Conservation (phyloP, 2,888 invertebrate species). For the Drosophila vallismaia region DNA sequence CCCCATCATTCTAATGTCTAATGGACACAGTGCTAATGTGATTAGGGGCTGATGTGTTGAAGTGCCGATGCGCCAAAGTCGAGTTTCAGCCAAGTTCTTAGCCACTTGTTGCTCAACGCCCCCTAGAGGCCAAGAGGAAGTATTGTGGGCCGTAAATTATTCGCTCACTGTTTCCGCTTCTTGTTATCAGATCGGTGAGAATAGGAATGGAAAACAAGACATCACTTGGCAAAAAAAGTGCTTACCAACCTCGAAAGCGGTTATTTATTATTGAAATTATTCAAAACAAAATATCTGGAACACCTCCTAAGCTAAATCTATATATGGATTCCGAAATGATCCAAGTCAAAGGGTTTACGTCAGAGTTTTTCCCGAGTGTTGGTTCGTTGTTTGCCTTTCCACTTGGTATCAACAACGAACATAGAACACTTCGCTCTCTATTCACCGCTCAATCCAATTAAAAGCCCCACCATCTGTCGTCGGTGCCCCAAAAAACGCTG, state of each 20-base stretch:
- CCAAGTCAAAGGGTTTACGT: constrained; percentile 11
- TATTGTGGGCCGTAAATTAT: constrained; percentile 56
- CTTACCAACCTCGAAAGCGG: no score
- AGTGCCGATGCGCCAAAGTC: constrained; percentile 19
- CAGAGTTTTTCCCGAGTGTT: constrained; percentile 17
- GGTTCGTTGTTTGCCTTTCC: constrained; percentile 29
- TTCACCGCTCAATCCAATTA: constrained; percentile 42
- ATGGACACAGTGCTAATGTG: constrained; percentile 73
- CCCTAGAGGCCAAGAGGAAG: constrained; percentile 49
- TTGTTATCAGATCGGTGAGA: constrained; percentile 28
- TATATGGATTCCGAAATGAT: not conserved
- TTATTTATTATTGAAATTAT: no score
- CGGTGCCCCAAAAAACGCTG: constrained; percentile 52
- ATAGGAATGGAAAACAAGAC: constrained; percentile 11
- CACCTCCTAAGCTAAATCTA: no score
- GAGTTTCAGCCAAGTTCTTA: constrained; percentile 31
- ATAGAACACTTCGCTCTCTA: constrained; percentile 20
- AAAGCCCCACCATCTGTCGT: constrained; percentile 40
- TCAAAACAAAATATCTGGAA: no score
- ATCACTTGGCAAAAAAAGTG: constrained; percentile 7
- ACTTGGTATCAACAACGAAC: constrained; percentile 4
- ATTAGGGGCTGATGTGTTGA: constrained; percentile 59
- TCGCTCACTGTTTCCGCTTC: constrained; percentile 62
- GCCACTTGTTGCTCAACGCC: constrained; percentile 71
- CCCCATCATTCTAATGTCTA: constrained; percentile 59